Conservation (phyloP, 1,140 invertebrate species). For the Hycleus phaleratus region DNA sequence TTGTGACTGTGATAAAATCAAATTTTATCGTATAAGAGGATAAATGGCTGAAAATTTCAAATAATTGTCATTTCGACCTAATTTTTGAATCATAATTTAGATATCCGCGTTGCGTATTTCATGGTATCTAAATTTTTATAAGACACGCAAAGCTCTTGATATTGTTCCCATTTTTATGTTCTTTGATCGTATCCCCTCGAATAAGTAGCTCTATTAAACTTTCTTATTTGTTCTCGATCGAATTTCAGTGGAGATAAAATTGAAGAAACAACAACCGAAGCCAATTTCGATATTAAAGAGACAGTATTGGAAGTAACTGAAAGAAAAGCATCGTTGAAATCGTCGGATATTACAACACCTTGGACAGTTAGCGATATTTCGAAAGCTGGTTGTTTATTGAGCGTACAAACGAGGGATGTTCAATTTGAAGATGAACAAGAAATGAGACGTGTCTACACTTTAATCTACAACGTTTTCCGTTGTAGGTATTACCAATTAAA, state of each 20-base stretch:
- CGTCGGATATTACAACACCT: conserved; percentile 21
- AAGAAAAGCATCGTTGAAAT: neutral
- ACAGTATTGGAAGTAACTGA: neutral
- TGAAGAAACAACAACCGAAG: conserved; percentile 25
- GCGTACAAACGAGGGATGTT: conserved; percentile 45
- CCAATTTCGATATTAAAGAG: conserved; percentile 7
- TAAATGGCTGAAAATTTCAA: no score
- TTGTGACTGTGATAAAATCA: no score
- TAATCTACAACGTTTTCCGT: conserved; percentile 70
- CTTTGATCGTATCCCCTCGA: no score
- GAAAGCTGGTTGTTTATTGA: conserved; percentile 52
- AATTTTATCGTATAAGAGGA: no score
- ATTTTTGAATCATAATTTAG: no score
- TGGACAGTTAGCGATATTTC: conserved; percentile 49
- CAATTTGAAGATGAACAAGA: conserved; percentile 62
- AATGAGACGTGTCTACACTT: conserved; percentile 65
- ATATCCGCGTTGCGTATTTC: no score
- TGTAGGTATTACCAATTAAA: conserved; percentile 48
- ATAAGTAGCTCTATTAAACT: no score
- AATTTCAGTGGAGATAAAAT: conserved; percentile 9
- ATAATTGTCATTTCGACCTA: no score
- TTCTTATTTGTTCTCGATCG: no score
- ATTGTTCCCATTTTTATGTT: no score
- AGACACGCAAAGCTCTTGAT: no score
- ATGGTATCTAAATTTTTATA: no score